Percentiles rank a stretch among this genome's conserved stretches.
Evolutionary conservation across 2,113 vertebrate genomes (phyloP).

Genomic region (Grammomys dolichurus): DNA sequence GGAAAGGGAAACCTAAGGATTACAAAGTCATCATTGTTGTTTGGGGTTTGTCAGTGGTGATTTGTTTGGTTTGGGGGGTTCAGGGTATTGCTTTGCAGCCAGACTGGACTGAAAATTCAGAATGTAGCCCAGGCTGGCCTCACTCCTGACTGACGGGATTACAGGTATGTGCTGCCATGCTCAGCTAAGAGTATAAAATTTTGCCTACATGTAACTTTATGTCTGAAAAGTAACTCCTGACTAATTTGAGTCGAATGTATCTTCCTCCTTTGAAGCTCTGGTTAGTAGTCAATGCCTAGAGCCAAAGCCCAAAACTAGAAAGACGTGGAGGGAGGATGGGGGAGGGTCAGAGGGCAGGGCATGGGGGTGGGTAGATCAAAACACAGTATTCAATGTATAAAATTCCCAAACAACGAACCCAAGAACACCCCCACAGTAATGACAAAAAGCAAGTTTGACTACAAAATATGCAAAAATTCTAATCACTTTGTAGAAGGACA

Average conservation of each 20-base stretch:
- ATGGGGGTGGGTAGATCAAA: too few species aligned
- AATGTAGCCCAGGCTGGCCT: not conserved
- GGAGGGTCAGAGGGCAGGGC: too few species aligned
- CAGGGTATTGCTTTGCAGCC: not conserved
- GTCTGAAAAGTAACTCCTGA: not conserved
- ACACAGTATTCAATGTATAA: too few species aligned
- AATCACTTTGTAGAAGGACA: not conserved
- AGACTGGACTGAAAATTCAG: not conserved
- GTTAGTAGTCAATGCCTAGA: not conserved
- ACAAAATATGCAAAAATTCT: not conserved
- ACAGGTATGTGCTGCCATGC: not conserved
- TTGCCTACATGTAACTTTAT: not conserved
- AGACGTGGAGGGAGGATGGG: not conserved
- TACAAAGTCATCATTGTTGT: not conserved
- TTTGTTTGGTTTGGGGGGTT: not conserved
- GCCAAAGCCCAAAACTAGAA: not conserved
- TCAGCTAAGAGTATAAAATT: not conserved
- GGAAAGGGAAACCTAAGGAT: not conserved
- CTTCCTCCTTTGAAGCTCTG: not conserved
- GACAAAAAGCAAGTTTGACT: not conserved
- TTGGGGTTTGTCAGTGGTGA: not conserved
- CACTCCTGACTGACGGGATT: not conserved
- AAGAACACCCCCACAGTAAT: not conserved
- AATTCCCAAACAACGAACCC: not conserved
- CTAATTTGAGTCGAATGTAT: conserved; percentile 9